phyloP scores from a whole-genome alignment of 2,888 invertebrate species.

The Machimus atricapillus region DNA sequence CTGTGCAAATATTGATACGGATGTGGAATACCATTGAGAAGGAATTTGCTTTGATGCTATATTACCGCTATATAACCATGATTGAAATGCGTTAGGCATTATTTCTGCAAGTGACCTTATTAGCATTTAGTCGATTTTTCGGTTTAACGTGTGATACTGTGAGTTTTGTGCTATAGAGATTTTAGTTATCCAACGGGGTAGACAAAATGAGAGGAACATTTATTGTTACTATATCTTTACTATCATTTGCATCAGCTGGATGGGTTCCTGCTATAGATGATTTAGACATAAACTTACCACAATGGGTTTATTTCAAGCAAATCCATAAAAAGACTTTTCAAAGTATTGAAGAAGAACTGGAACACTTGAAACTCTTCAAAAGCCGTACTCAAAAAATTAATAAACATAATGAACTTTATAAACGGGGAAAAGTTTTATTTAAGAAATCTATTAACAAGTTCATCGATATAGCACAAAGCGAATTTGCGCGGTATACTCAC shows the following conservation, averaged over 20 bases:
- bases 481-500: background rate
- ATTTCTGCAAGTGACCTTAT: background rate
- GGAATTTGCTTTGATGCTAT: background rate
- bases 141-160: background rate
- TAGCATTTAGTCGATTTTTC: background rate
- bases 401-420: constrained; percentile 8
- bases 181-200: background rate
- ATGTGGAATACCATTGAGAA: background rate
- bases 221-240: background rate
- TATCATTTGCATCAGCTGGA: background rate
- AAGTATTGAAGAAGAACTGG: background rate
- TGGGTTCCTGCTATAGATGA: background rate
- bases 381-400: background rate
- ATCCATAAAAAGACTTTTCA: background rate
- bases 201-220: background rate
- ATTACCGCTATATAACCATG: background rate
- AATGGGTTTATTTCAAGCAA: constrained; percentile 1
- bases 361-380: background rate
- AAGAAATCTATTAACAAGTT: background rate
- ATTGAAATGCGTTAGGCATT: background rate
- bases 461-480: background rate
- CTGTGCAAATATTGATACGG: background rate
- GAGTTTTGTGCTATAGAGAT: background rate
- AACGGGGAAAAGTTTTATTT: background rate
- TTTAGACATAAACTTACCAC: background rate